Conservation (phyloP, 2,113 vertebrate species). For the Engraulis encrasicolus region DNA sequence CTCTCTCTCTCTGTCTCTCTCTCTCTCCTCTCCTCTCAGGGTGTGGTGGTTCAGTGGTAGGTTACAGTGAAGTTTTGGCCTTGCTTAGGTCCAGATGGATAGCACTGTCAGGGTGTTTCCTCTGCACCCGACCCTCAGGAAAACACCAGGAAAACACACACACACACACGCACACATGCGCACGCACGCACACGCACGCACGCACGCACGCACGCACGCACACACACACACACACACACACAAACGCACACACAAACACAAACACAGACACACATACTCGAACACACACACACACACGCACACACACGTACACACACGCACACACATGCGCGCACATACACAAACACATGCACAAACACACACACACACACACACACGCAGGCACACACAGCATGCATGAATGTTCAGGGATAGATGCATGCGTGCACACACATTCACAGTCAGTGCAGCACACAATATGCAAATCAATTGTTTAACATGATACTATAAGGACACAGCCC, state of each 20-base stretch:
- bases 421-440: too few relatives aligned
- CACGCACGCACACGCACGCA: background rate
- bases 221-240: background rate
- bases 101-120: constrained; percentile 20
- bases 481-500: background rate
- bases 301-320: background rate
- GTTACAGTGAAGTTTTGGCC: constrained; percentile 14
- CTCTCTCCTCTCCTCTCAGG: background rate
- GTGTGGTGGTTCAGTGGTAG: constrained; percentile 20
- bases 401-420: too few relatives aligned
- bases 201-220: background rate
- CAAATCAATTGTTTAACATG: background rate
- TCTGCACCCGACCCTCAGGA: constrained; percentile 15
- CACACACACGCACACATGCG: background rate
- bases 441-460: too few relatives aligned
- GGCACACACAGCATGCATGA: too few relatives aligned
- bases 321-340: too few relatives aligned
- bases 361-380: too few relatives aligned
- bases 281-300: background rate
- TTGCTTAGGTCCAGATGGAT: constrained; percentile 17
- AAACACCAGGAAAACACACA: constrained; percentile 5
- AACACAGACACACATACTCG: background rate
- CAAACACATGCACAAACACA: too few relatives aligned
- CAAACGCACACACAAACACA: background rate
- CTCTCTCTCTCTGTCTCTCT: constrained; percentile 12